Base-by-base conservation (phyloP, 2,797 vertebrate genomes). In the Schizopygopsis malacanthus region DNA sequence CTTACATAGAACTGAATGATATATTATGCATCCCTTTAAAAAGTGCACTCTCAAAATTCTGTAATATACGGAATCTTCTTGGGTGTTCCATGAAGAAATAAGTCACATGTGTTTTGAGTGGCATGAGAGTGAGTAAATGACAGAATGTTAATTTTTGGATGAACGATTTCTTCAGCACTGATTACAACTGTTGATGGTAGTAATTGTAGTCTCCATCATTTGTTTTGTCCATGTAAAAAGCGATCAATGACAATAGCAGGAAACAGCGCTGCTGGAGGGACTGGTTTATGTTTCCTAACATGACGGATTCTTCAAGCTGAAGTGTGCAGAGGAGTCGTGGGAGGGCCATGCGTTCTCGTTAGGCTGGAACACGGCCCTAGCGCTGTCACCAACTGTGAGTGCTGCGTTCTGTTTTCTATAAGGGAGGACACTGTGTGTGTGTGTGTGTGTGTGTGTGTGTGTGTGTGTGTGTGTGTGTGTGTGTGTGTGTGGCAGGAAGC, bases 401-500 rank as follows among this genome's bases (percentile, higher is more conserved):
- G 28, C 75, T 85, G 79, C 39, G 78, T 77, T 85, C 87, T 88
- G 85, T 71, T 93, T 92, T 94, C 92, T 91, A 90, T 89, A 90
- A 90, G 90, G 87, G 90, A 93, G 89, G 91, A 89, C 90, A 89
- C 90, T 89, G 87, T 81, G 52, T 4, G 77, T 88, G 73, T 65
- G 79, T 71, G 86, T 69, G 77, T 88, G 73, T 65, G 87, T 33
- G 91, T 33, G 28, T 33, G 28, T 33, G 28, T 33, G 28, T 33
- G 28, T 33, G 28, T 33, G 28, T 33, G 28, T 69, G 86, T 89
- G 88, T 81, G 52, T 4, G 76, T 88, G 73, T 65, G 79, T 63
- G 86, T 67, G 77, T 89, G 90, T 82, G 87, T 81, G 83, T 90
- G 92, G 93, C 93, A 93, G 92, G 89, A 88, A 91, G 91, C 90